Evolutionary conservation across 2,888 invertebrate species (phyloP).

Genomic region (Netelia fuscicornis): DNA sequence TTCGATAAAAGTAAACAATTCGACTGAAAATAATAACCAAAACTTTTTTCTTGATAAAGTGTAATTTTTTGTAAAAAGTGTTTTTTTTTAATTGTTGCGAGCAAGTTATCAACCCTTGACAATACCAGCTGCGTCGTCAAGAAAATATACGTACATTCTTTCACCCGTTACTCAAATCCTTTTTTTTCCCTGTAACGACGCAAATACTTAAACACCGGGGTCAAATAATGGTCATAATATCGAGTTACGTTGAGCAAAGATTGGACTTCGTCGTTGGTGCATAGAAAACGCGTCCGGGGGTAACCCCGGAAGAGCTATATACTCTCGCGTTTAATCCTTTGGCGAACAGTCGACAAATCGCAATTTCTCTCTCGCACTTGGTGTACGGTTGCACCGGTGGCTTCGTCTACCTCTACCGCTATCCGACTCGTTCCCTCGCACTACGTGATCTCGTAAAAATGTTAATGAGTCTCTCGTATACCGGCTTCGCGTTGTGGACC

Average conservation of each 20-base stretch:
- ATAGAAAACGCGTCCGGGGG: background rate
- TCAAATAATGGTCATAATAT: constrained; percentile 34
- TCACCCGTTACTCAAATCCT: no score
- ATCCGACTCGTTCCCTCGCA: constrained; percentile 70
- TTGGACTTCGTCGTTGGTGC: constrained; percentile 6
- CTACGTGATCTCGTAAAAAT: constrained; percentile 83
- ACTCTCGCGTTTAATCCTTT: constrained; percentile 58
- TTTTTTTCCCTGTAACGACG: no score
- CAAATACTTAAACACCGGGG: background rate
- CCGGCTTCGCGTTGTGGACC: constrained; percentile 61
- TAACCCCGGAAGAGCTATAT: constrained; percentile 19
- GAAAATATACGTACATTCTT: no score
- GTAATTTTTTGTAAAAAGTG: no score
- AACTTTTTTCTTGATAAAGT: no score
- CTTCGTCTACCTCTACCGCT: constrained; percentile 37
- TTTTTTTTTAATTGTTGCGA: no score
- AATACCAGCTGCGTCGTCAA: no score
- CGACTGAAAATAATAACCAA: no score
- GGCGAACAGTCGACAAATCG: constrained; percentile 73
- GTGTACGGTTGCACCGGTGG: constrained; percentile 64
- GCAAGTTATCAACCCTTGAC: no score
- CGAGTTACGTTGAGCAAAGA: constrained; percentile 45
- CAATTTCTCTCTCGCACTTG: constrained; percentile 63
- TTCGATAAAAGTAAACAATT: no score
- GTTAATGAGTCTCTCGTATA: constrained; percentile 76